Conservation (phyloP, 2,797 vertebrate species). For the Fundulus diaphanus region DNA sequence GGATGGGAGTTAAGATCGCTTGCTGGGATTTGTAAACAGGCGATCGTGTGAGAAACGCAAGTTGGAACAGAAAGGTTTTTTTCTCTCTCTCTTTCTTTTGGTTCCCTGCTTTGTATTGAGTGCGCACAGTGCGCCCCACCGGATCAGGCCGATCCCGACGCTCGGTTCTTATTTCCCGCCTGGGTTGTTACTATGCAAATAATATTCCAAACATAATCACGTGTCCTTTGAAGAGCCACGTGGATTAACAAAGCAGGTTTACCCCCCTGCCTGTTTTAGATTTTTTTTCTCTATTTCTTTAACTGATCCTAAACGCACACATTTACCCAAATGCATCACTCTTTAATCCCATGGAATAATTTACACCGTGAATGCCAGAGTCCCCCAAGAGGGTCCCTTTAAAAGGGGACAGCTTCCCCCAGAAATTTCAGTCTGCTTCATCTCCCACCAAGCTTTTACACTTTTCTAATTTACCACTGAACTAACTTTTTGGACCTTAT, state of each 20-base stretch:
- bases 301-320: conserved; percentile 94
- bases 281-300: conserved; percentile 81
- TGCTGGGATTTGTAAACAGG: conserved; percentile 90
- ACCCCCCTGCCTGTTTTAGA: conserved; percentile 86
- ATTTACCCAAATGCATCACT: conserved; percentile 86
- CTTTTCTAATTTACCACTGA: conserved; percentile 33
- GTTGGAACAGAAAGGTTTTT: conserved; percentile 79
- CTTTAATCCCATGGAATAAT: conserved; percentile 94
- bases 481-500: conserved; percentile 26
- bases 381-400: conserved; percentile 85
- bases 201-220: conserved; percentile 87
- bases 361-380: conserved; percentile 86
- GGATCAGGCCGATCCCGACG: conserved; percentile 77
- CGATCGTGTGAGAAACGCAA: conserved; percentile 87
- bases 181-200: conserved; percentile 88
- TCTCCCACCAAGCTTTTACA: conserved; percentile 58
- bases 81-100: conserved; percentile 75
- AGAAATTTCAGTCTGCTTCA: conserved; percentile 77
- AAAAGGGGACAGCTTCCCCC: conserved; percentile 81
- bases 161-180: conserved; percentile 82
- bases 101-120: conserved; percentile 82
- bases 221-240: conserved; percentile 95
- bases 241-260: conserved; percentile 96
- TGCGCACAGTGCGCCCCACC: conserved; percentile 82
- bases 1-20: conserved; percentile 85